A percentile compares a stretch with the other conserved stretches of the same genome.
Evolutionary conservation across 2,888 invertebrate species (phyloP).

Genomic region (Erebia aethiops): DNA sequence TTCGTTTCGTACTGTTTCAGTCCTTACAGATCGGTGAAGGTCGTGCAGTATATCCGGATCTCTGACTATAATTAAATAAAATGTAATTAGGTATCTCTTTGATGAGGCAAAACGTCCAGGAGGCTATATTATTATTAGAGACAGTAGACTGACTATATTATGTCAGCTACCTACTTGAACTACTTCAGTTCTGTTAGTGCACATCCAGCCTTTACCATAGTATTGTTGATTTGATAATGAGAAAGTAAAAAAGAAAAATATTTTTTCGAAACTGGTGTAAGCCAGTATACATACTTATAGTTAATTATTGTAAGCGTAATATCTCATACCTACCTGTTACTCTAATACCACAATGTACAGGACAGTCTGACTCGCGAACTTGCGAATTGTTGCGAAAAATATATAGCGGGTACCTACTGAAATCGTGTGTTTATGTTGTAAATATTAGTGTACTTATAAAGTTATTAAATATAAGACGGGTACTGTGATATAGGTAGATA

Average conservation of each 20-base stretch:
- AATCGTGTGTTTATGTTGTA: slow-evolving; percentile 16
- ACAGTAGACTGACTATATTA: background rate
- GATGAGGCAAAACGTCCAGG: background rate
- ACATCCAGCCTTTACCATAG: no score
- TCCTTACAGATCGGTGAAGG: no score
- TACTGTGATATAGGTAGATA: slow-evolving; percentile 24
- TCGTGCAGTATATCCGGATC: no score
- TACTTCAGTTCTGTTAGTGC: no score
- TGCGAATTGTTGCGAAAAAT: no score
- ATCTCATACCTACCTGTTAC: background rate
- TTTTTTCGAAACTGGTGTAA: no score
- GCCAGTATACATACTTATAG: no score
- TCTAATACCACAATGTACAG: background rate
- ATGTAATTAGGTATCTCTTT: background rate
- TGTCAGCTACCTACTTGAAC: background rate
- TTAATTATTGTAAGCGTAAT: background rate
- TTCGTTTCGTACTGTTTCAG: no score
- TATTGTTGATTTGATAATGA: no score
- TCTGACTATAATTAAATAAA: no score
- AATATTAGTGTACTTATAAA: slow-evolving; percentile 12
- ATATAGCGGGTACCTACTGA: background rate
- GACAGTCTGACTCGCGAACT: background rate
- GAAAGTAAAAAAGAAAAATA: no score
- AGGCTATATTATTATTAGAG: background rate
- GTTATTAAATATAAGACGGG: slow-evolving; percentile 19